Base-by-base conservation (phyloP, 2,113 vertebrate genomes). In the Uropsilus gracilis region DNA sequence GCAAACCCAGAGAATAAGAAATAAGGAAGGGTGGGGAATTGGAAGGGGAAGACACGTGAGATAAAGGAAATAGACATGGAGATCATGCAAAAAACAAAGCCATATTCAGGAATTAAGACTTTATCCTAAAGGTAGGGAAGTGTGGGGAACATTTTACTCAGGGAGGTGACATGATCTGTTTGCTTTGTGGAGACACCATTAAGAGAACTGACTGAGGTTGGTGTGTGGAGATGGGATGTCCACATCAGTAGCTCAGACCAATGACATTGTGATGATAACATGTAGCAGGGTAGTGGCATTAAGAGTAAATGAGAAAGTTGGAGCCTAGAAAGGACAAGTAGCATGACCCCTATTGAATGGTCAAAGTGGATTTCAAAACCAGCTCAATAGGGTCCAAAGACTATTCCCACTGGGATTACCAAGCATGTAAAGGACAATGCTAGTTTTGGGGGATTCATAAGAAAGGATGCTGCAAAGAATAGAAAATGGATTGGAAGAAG, bases 291-390 rank as follows among this genome's bases (percentile, higher is more conserved):
- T 53, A 16, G 44, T 1, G 50, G 61, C 32, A 24, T 22, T 3
- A 44, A 42, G 44, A 68, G 59, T 4, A 63, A 8, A 77, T 16
- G 30, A 13, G 57, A 61, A 57, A 30, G 14, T 0, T 75, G 42
- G 63, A 26, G 11, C 4, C 24, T 3, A 46, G 71, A 94, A 93
- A 12, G 87, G 81, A 89, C 50, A 93, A 64, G 30, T 57, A 42
- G 75, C 46, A 34, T 69, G 66, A 9, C 1, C 11, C 28, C 10
- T 39, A 37, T 4, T 10, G 22, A 64, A 8, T 12, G 13, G 2
- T 4, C 39, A 71, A 81, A 17, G 18, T 50, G 18, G 39, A 42
- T 34, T 37, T 63, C 34, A 17, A 44, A 78, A 34, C 1, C 28
- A 46, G 20, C 39, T 66, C 50, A 80, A 1, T 2, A 30, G 17